These are phyloP conservation scores for Synergus gifuensis DNA, from an alignment of 2,888 invertebrate genomes.

Conservation along the genomic window DNA sequence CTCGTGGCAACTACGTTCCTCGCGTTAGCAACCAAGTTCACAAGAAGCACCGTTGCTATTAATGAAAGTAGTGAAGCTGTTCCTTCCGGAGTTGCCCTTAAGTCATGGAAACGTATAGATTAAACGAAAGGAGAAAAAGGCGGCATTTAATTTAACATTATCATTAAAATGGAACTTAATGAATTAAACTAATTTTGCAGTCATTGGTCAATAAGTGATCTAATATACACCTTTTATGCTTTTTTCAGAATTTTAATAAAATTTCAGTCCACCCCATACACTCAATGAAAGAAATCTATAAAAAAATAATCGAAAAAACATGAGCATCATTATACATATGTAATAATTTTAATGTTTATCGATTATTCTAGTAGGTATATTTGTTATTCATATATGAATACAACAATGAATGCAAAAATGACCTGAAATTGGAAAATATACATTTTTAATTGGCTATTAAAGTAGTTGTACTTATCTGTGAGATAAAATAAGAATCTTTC, in stretches of 20 bases:
- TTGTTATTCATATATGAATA: not conserved
- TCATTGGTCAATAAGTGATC: too few species aligned
- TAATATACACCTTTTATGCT: too few species aligned
- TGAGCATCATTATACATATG: too few species aligned
- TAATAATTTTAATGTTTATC: too few species aligned
- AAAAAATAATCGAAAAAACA: too few species aligned
- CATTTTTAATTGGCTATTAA: not conserved
- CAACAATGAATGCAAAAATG: not conserved
- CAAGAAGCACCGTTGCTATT: slow-evolving; percentile 13
- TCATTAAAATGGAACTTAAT: too few species aligned
- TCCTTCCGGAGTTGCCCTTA: slow-evolving; percentile 2
- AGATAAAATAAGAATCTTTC: not conserved
- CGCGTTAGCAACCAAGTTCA: slow-evolving; percentile 33
- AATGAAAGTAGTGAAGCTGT: slow-evolving; percentile 15
- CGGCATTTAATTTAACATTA: not conserved
- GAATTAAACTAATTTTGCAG: too few species aligned
- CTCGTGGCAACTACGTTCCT: slow-evolving; percentile 19
- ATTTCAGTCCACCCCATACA: not conserved
- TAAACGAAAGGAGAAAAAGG: slow-evolving; percentile 17
- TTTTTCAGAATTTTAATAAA: too few species aligned
- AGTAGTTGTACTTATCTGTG: not conserved
- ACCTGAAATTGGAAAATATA: not conserved
- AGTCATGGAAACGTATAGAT: slow-evolving; percentile 15
- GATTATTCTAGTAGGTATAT: too few species aligned
- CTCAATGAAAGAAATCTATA: too few species aligned